Conservation (phyloP, 2,113 vertebrate species). For the Meriones unguiculatus region DNA sequence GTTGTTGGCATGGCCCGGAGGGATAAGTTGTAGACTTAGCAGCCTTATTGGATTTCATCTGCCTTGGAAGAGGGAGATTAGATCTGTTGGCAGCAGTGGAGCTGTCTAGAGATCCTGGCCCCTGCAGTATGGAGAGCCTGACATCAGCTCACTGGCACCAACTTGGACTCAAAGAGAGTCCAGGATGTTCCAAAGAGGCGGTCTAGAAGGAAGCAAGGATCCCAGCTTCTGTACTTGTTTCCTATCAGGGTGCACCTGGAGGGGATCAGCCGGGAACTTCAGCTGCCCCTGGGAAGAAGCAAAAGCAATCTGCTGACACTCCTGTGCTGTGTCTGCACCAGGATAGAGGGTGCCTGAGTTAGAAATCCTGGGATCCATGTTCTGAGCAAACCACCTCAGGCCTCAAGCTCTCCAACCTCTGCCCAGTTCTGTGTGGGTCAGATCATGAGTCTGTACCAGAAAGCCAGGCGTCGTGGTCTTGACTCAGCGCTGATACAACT, state of each 20-base stretch:
- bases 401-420: slow-evolving; percentile 33
- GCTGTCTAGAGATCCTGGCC: slow-evolving; percentile 76
- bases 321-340: background rate
- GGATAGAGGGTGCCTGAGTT: background rate
- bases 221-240: slow-evolving; percentile 12
- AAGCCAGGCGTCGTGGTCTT: slow-evolving; percentile 72
- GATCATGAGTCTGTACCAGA: slow-evolving; percentile 51
- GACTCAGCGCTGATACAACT: slow-evolving; percentile 77
- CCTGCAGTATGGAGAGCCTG: slow-evolving; percentile 57
- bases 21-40: slow-evolving; percentile 69
- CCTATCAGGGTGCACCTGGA: background rate
- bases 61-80: slow-evolving; percentile 77
- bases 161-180: slow-evolving; percentile 26
- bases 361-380: slow-evolving; percentile 27
- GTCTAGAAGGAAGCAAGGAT: background rate
- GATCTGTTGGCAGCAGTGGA: slow-evolving; percentile 75
- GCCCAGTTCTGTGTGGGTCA: background rate
- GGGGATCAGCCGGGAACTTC: background rate
- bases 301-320: background rate
- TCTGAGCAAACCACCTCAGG: slow-evolving; percentile 51
- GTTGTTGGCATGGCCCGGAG: slow-evolving; percentile 25
- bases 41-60: slow-evolving; percentile 77
- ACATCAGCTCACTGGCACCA: slow-evolving; percentile 59
- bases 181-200: background rate
- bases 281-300: background rate